Evolutionary conservation across 2,888 invertebrate genomes (phyloP), one percentile per base, ranked within the genome.

Genomic region (Coleophora deauratella): DNA sequence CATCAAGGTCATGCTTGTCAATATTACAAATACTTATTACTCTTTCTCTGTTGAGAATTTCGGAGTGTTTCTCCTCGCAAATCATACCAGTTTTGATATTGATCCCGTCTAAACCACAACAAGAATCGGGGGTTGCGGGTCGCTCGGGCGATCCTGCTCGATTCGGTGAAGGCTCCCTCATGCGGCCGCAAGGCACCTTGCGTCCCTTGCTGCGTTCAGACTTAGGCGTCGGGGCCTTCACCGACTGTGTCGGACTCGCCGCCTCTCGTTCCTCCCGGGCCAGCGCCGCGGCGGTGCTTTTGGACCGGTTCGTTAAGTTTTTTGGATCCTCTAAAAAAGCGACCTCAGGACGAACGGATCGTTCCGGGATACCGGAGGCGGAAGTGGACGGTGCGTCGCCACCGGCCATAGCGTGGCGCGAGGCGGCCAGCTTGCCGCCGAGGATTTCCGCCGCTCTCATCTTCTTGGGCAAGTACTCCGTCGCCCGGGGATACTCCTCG

Each of bases 1-100:
- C 94, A 68, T 93, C 93, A 49, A 94, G 78, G 48, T 92, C 93
- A 71, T 94, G 93, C 57, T 93, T 92, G 67, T 93, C 93, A 62
- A 93, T 91, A 55, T 91, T 91, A 63, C 92, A 91, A 55, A 93
- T 90, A 68, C 91, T 91, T 55, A 91, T 90, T 27, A 92, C 89
- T 37, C 92, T 87, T 65, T 92, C 91, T 39, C 92, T 80, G 51
- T 88, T 89, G 39, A 90, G 67, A 27, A 89, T 89, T 61, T 86
- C 86, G 1, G 86, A 67, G 59, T 86, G 86, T 51, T 74, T 79
- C 58, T 85, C 84, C 55, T 73, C 77, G 62, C 86, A 86, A 47
- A 86, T 86, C 59, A 84, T 68, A 43, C 75, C 82, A 33, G 77
- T 78, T 49, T 66, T 68, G 49, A 75, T 74, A 57, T 66, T 82